Conservation (phyloP, 2,888 invertebrate species). For the Tethea ocularis region DNA sequence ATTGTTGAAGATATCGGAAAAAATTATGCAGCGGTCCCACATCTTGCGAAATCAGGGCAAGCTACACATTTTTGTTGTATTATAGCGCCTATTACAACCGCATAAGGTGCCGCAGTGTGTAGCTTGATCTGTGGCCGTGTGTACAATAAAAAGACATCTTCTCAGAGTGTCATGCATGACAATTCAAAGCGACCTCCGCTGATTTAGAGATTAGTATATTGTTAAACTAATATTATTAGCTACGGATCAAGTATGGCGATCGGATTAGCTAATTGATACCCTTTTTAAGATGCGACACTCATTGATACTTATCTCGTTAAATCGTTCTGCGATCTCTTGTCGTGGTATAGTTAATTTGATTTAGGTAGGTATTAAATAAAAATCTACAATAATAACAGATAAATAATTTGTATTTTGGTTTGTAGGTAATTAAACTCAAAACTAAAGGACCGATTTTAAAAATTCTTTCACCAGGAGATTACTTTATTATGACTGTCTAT, state of each 20-base stretch:
- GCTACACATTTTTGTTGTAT: too few species aligned
- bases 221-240: constrained; percentile 42
- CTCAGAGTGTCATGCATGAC: not conserved
- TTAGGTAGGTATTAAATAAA: not conserved
- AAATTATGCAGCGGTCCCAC: too few species aligned
- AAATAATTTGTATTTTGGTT: too few species aligned
- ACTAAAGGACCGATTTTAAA: too few species aligned
- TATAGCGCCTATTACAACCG: too few species aligned
- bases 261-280: constrained; percentile 40
- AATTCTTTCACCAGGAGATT: too few species aligned
- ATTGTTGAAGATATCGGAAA: too few species aligned
- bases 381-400: not conserved
- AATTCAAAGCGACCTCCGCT: constrained; percentile 11
- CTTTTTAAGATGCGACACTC: constrained; percentile 29
- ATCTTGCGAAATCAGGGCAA: too few species aligned
- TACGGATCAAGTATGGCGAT: constrained; percentile 12
- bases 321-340: constrained; percentile 11
- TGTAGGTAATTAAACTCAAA: too few species aligned
- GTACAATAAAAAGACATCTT: not conserved
- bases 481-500: too few species aligned
- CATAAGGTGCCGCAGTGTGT: too few species aligned
- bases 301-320: constrained; percentile 37
- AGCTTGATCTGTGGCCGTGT: too few species aligned
- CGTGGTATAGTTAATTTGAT: constrained; percentile 2
- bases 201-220: constrained; percentile 31